Percentiles rank a stretch among this genome's conserved stretches.
Evolutionary conservation across 2,797 vertebrate genomes (phyloP).

Genomic region (Simalia tracyae): DNA sequence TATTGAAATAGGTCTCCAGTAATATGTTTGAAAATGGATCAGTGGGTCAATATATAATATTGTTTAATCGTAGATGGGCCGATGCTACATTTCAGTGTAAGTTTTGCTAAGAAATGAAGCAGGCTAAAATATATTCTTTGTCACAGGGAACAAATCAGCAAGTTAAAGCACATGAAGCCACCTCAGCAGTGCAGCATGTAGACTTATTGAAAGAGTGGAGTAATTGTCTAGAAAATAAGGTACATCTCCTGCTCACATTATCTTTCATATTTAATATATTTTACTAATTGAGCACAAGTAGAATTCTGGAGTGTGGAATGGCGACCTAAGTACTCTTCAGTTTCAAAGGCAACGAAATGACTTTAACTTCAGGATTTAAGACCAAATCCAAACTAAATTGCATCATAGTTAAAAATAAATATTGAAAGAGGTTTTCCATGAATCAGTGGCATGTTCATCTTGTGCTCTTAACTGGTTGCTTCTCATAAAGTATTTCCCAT

Average conservation of each 20-base stretch:
- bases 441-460: not conserved
- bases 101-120: constrained; percentile 34
- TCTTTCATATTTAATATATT: constrained; percentile 50
- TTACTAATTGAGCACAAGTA: constrained; percentile 36
- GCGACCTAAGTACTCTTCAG: constrained; percentile 30
- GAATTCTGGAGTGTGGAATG: constrained; percentile 41
- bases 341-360: constrained; percentile 44
- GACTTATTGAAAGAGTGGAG: constrained; percentile 89
- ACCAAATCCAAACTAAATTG: not conserved
- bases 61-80: constrained; percentile 6
- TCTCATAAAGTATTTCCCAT: constrained; percentile 7
- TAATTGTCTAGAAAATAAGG: constrained; percentile 89
- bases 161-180: constrained; percentile 91
- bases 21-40: constrained; percentile 29
- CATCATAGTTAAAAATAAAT: not conserved
- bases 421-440: not conserved
- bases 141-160: constrained; percentile 92
- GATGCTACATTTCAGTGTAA: constrained; percentile 52
- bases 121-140: constrained; percentile 66
- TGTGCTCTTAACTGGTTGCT: not conserved
- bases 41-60: constrained; percentile 53
- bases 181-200: constrained; percentile 89
- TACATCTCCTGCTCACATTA: constrained; percentile 65
- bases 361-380: not conserved
- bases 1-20: not conserved